Evolutionary conservation across 2,797 vertebrate species (phyloP).

Genomic region (Amblyraja radiata): DNA sequence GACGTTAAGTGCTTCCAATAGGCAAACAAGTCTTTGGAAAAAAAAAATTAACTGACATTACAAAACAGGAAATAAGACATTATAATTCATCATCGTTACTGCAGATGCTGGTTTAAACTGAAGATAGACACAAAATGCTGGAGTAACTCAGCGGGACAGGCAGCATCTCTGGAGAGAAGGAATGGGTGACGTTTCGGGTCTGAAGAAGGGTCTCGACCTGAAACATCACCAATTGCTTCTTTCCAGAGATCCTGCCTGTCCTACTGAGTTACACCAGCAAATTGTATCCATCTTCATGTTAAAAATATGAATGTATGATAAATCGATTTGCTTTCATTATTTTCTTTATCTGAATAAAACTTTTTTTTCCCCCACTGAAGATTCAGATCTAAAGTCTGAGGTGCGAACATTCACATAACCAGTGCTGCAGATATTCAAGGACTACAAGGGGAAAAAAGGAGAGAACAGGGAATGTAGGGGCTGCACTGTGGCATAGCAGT

Average conservation of each 20-base stretch:
- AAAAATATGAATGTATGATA: background rate
- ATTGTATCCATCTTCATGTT: background rate
- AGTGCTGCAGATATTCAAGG: background rate
- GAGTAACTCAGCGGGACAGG: too few relatives aligned
- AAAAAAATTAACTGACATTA: constrained; percentile 35
- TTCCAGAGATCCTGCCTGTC: too few relatives aligned
- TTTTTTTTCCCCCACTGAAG: background rate
- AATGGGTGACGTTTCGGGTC: too few relatives aligned
- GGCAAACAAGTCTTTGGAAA: constrained; percentile 64
- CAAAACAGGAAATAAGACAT: background rate
- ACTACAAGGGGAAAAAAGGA: background rate
- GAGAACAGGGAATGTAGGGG: too few relatives aligned
- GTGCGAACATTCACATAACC: background rate
- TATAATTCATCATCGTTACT: too few relatives aligned
- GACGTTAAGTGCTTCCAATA: constrained; percentile 64
- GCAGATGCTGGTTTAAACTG: too few relatives aligned
- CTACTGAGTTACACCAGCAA: too few relatives aligned
- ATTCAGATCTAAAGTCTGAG: background rate
- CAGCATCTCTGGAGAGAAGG: too few relatives aligned
- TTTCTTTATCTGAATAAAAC: background rate
- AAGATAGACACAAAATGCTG: too few relatives aligned
- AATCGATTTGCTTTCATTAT: background rate
- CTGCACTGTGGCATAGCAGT: too few relatives aligned
- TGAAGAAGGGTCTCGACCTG: too few relatives aligned
- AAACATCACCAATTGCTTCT: too few relatives aligned